These are phyloP conservation scores for Drymodes brunneopygia DNA, from an alignment of 2,113 vertebrate species.

Conservation along the genomic window DNA sequence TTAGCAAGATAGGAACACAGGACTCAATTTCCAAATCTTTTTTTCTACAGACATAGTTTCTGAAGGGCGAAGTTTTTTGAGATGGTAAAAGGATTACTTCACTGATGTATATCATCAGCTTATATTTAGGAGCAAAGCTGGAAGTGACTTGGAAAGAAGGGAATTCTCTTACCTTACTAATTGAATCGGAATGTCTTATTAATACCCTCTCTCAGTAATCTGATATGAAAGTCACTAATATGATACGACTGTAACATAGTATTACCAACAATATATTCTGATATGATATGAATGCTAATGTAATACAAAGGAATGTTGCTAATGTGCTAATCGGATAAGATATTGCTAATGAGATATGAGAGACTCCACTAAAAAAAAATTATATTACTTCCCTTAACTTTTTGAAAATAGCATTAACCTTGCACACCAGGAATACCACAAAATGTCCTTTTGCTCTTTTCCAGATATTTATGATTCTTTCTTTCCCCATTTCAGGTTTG, in stretches of 20 bases:
- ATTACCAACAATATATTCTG: conserved; percentile 73
- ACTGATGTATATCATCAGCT: conserved; percentile 60
- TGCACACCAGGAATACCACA: neutral
- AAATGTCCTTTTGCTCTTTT: neutral
- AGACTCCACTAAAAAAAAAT: conserved; percentile 21
- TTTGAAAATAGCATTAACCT: neutral
- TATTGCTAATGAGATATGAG: conserved; percentile 69
- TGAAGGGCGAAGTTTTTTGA: neutral
- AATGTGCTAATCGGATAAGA: conserved; percentile 69
- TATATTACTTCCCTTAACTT: conserved; percentile 51
- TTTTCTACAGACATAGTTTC: neutral
- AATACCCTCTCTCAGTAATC: conserved; percentile 70
- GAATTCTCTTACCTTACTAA: conserved; percentile 72
- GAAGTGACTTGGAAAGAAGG: conserved; percentile 68
- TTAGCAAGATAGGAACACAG: neutral
- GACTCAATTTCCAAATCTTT: neutral
- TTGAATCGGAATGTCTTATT: conserved; percentile 75
- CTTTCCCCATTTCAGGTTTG: neutral
- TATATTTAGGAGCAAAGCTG: conserved; percentile 52
- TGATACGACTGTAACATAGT: conserved; percentile 68
- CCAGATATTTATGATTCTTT: neutral
- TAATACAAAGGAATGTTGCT: conserved; percentile 65
- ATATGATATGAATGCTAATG: conserved; percentile 72
- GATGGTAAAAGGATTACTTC: conserved; percentile 57
- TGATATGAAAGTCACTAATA: conserved; percentile 78